phyloP scores from a whole-genome alignment of 2,797 vertebrate genomes.

The Tapirus indicus region DNA sequence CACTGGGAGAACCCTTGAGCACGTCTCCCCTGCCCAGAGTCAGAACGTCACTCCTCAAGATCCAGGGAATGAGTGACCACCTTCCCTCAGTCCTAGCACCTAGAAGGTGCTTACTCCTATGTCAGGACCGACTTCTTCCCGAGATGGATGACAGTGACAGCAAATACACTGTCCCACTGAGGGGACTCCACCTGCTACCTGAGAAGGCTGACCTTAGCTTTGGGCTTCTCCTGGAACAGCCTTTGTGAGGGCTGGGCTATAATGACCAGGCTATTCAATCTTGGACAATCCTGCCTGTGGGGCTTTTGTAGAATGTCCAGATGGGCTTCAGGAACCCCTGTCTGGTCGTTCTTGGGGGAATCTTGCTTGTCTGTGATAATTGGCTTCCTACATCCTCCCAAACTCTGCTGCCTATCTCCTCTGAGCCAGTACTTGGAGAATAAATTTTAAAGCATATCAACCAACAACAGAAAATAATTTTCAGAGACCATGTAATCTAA shows the following conservation, averaged over 20 bases:
- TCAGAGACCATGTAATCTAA: background rate
- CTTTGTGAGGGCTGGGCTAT: too few species aligned
- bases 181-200: background rate
- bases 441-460: background rate
- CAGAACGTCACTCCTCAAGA: background rate
- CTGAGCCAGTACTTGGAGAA: background rate
- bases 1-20: background rate
- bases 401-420: background rate
- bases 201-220: background rate
- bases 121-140: background rate
- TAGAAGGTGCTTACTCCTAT: background rate
- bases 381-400: background rate
- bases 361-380: background rate
- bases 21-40: background rate
- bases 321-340: background rate
- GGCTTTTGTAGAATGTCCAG: background rate
- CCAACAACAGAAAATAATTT: background rate
- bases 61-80: background rate
- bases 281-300: background rate
- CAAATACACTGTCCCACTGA: fast-evolving
- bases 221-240: background rate
- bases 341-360: background rate
- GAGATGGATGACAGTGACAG: background rate
- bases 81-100: background rate
- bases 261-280: background rate